A percentile compares a stretch with the other conserved stretches of the same genome.
phyloP scores from a whole-genome alignment of 2,113 vertebrate species.

The Gallinago media region DNA sequence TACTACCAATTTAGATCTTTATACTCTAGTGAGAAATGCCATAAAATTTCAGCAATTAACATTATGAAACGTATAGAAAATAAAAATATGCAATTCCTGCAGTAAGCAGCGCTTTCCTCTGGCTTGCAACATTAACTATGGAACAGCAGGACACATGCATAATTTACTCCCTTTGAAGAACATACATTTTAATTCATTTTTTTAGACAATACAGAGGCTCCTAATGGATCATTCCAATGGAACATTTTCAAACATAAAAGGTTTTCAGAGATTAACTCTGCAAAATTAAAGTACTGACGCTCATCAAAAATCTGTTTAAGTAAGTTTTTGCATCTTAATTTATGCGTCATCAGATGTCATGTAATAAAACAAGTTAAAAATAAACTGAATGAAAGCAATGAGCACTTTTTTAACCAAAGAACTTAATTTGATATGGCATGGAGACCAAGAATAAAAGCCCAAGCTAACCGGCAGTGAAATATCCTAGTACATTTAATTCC shows the following conservation, averaged over 20 bases:
- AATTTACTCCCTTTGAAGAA: neutral
- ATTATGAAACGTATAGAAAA: neutral
- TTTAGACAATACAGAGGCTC: neutral
- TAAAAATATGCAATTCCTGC: neutral
- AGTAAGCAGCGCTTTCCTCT: neutral
- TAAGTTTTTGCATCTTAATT: neutral
- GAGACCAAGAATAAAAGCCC: neutral
- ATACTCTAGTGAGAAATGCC: neutral
- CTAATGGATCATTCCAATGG: neutral
- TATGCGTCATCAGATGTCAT: neutral
- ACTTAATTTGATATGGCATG: neutral
- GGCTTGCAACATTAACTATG: neutral
- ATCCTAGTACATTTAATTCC: neutral
- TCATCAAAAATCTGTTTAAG: neutral
- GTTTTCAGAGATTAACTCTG: neutral
- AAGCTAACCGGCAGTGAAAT: neutral
- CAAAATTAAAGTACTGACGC: neutral
- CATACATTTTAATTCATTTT: neutral
- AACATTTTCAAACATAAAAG: neutral
- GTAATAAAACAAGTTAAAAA: neutral
- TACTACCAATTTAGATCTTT: neutral
- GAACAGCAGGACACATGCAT: neutral
- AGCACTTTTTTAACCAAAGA: neutral
- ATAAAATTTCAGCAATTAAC: neutral
- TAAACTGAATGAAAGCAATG: neutral